Evolutionary conservation across 2,113 vertebrate genomes (phyloP), one percentile per base, ranked within the genome.

Genomic region (Xiphophorus maculatus): DNA sequence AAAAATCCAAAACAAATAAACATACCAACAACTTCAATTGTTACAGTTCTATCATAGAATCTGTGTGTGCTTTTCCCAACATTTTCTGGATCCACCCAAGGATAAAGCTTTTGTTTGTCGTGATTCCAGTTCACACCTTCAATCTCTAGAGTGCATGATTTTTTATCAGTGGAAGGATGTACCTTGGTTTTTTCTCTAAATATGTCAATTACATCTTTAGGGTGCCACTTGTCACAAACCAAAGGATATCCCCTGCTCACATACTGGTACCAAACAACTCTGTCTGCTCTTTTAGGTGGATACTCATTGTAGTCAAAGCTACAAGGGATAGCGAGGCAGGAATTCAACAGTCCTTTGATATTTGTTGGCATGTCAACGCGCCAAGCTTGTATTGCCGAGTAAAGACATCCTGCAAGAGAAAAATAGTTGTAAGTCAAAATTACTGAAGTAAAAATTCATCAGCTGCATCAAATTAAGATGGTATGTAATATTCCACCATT

Each of bases 261-360:
- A 42, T 85, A 85, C 27, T 90, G 77, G 76, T 93, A 93, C 91
- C 92, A 93, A 73, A 93, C 90, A 32, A 93, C 67, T 37, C 74
- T 85, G 33, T 65, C 0, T 63, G 87, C 86, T 51, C 64, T 71
- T 1, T 0, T 0, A 0, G 90, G 89, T 63, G 91, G 88, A 73
- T 89, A 4, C 0, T 0, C 2, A 14, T 35, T 0, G 74, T 93
- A 92, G 28, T 71, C 0, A 62, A 80, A 93, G 15, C 29, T 80
- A 66, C 93, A 93, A 44, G 91, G 93, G 60, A 93, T 93, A 58
- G 89, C 84, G 25, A 93, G 60, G 48, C 92, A 93, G 66, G 91
- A 93, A 67, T 64, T 73, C 22, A 2, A 0, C 60, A 93, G 19
- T 28, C 63, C 93, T 40, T 30, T 40, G 10, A 92, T 87, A 4